Percentiles rank a stretch among this genome's conserved stretches.
Evolutionary conservation across 2,797 vertebrate species (phyloP).

Genomic region (Masticophis lateralis): DNA sequence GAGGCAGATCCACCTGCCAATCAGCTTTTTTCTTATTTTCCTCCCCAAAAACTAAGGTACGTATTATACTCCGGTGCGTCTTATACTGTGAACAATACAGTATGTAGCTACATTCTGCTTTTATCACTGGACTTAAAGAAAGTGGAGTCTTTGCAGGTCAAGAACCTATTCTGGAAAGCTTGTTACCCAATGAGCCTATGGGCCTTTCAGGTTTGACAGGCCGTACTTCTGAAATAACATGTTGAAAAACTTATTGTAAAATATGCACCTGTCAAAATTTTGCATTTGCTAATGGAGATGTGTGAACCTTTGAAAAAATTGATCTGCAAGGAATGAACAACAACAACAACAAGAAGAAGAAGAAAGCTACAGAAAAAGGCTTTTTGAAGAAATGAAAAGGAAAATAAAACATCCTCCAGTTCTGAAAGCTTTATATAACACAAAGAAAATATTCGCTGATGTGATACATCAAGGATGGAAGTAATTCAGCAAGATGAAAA

Average conservation of each 20-base stretch:
- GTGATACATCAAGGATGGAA: background rate
- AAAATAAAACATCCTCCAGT: background rate
- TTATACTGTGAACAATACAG: no score
- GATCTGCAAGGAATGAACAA: slow-evolving; percentile 17
- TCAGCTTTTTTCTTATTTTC: no score
- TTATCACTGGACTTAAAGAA: background rate
- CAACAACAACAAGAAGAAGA: background rate
- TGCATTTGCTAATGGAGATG: slow-evolving; percentile 20
- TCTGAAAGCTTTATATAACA: slow-evolving; percentile 4
- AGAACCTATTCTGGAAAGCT: background rate
- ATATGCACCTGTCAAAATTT: slow-evolving; percentile 15
- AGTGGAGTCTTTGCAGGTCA: background rate
- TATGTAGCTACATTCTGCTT: background rate
- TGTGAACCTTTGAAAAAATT: slow-evolving; percentile 20
- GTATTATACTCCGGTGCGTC: no score
- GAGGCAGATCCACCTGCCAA: no score
- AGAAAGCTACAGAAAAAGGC: slow-evolving; percentile 25
- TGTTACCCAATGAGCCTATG: background rate
- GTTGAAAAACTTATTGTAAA: background rate
- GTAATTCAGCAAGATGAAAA: background rate
- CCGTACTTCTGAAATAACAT: background rate
- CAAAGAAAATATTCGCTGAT: slow-evolving; percentile 13
- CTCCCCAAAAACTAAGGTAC: no score
- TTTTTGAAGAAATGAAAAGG: slow-evolving; percentile 18
- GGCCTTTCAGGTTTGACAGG: background rate